Evolutionary conservation across 92 coral and sea anemone genomes (phyloP).

Genomic region (Porites evermanni): DNA sequence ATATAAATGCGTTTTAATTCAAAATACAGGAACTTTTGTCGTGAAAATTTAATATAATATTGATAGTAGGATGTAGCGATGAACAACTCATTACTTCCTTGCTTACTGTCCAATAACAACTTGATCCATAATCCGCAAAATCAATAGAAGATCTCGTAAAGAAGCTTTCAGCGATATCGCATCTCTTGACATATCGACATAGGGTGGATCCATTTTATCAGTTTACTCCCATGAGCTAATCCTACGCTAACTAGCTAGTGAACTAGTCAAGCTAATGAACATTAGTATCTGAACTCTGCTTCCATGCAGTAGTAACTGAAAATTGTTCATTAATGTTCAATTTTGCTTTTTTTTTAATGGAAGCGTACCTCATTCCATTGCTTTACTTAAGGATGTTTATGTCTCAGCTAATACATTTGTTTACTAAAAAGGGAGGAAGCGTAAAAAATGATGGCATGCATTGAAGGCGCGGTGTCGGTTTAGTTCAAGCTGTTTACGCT

Average conservation of each 20-base stretch:
- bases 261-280: conserved; percentile 24
- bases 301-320: too few relatives aligned
- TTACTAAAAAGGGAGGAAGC: conserved; percentile 18
- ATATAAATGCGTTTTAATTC: not conserved
- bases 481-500: not conserved
- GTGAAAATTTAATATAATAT: not conserved
- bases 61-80: too few relatives aligned
- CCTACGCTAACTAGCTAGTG: conserved; percentile 56
- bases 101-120: not conserved
- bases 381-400: not conserved
- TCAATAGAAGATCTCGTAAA: not conserved
- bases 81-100: not conserved
- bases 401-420: not conserved
- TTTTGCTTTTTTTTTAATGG: too few relatives aligned
- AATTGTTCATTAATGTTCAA: too few relatives aligned
- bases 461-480: conserved; percentile 15
- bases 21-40: too few relatives aligned
- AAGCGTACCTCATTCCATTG: not conserved
- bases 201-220: conserved; percentile 32
- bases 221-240: conserved; percentile 35
- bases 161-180: conserved; percentile 3
- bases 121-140: conserved; percentile 23
- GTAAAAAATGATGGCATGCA: not conserved
- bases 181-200: conserved; percentile 24
- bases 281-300: not conserved